Evolutionary conservation across 2,888 invertebrate genomes (phyloP).

Genomic region (Colletes collaris): DNA sequence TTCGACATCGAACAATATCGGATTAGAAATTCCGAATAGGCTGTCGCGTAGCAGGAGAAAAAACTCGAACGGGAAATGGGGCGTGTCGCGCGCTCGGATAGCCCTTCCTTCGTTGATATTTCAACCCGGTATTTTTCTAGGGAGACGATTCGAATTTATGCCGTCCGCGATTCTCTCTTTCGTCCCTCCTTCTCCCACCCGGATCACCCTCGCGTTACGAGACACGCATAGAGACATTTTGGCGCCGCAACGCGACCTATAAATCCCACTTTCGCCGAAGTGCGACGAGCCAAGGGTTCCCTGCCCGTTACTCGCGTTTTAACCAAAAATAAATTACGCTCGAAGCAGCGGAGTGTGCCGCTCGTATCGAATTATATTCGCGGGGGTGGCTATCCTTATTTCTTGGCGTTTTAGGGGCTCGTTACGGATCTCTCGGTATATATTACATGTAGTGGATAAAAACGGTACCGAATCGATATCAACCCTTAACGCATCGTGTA

Average conservation of each 20-base stretch:
- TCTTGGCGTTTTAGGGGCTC: slow-evolving; percentile 43
- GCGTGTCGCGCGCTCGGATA: neutral
- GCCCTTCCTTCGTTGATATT: slow-evolving; percentile 12
- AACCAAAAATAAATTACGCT: slow-evolving; percentile 66
- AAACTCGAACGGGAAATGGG: neutral
- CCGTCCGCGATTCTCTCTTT: slow-evolving; percentile 26
- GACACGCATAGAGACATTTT: slow-evolving; percentile 57
- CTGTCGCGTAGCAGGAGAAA: slow-evolving; percentile 18
- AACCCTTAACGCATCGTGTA: too few relatives aligned
- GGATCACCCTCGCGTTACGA: neutral
- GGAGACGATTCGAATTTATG: slow-evolving; percentile 44
- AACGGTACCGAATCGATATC: too few relatives aligned
- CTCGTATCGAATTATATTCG: slow-evolving; percentile 18
- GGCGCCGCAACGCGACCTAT: slow-evolving; percentile 72
- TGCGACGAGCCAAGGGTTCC: slow-evolving; percentile 55
- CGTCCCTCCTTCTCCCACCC: slow-evolving; percentile 23
- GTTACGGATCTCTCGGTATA: slow-evolving; percentile 16
- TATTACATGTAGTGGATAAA: neutral
- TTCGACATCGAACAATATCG: slow-evolving; percentile 17
- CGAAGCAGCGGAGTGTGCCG: slow-evolving; percentile 20
- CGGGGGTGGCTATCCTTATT: slow-evolving; percentile 27
- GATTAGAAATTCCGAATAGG: slow-evolving; percentile 49
- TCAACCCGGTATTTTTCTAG: slow-evolving; percentile 21
- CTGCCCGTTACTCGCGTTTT: slow-evolving; percentile 63
- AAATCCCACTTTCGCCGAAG: slow-evolving; percentile 69